A percentile compares a stretch with the other conserved stretches of the same genome.
Conservation (phyloP, 2,888 invertebrate genomes). For the Pachycephus smyrnensis region DNA sequence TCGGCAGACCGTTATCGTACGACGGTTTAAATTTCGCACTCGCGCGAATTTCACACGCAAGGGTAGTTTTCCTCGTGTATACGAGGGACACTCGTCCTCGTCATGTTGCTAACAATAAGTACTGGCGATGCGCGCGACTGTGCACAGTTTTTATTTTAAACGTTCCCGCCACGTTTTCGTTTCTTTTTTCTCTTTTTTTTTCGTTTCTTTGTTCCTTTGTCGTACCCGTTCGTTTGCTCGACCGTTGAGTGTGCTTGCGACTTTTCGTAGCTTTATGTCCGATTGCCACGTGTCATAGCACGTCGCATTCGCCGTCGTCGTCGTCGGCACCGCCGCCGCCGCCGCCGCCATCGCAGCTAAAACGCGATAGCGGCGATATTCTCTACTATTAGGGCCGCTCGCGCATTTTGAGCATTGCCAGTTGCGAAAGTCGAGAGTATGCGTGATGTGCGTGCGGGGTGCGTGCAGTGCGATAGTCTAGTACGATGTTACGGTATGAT, state of each 20-base stretch:
- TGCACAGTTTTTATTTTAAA: conserved; percentile 15
- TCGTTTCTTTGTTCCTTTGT: conserved; percentile 15
- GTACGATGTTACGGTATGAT: conserved; percentile 44
- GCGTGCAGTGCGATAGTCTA: conserved; percentile 35
- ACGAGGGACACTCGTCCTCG: background rate
- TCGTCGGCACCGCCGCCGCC: background rate
- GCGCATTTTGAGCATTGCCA: conserved; percentile 1
- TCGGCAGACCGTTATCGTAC: conserved; percentile 2
- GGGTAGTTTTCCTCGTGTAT: background rate
- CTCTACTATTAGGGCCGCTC: background rate
- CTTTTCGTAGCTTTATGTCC: conserved; percentile 7
- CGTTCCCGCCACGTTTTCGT: conserved; percentile 11
- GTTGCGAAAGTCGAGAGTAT: conserved; percentile 16
- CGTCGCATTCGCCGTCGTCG: background rate
- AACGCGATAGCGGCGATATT: background rate
- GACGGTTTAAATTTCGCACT: background rate
- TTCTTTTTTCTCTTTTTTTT: background rate
- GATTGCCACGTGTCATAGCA: conserved; percentile 17
- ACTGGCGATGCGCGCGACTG: conserved; percentile 16
- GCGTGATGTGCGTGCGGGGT: conserved; percentile 22
- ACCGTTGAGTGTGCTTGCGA: conserved; percentile 21
- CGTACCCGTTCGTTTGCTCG: conserved; percentile 3
- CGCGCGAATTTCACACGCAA: background rate
- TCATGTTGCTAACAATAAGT: conserved; percentile 3
- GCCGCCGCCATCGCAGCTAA: background rate